Conservation (phyloP, 92 coral and sea anemone genomes). For the Palythoa heliodiscus region DNA sequence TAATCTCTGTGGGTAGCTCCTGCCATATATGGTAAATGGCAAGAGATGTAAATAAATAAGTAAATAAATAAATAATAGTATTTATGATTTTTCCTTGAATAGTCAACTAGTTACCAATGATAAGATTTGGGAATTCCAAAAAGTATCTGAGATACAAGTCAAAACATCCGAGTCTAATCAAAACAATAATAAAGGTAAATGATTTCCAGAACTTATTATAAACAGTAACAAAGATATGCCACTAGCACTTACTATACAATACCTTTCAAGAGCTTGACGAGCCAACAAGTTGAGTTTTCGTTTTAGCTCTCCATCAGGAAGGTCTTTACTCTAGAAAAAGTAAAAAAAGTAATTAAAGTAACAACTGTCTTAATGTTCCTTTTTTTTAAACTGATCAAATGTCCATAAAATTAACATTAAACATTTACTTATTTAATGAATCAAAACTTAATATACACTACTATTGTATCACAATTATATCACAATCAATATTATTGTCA, state of each 20-base stretch:
- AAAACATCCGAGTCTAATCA: no score
- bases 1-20: no score
- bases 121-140: no score
- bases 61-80: no score
- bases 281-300: slow-evolving; percentile 78
- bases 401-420: not conserved
- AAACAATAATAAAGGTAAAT: not conserved
- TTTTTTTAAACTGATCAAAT: not conserved
- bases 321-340: slow-evolving; percentile 59
- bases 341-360: not conserved
- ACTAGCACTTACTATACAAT: not conserved
- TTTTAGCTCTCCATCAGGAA: slow-evolving; percentile 77
- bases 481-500: no score
- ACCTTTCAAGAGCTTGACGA: slow-evolving; percentile 95
- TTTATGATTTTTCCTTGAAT: no score
- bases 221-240: not conserved
- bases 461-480: no score
- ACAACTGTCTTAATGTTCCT: not conserved
- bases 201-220: not conserved
- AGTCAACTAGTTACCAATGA: no score
- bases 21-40: no score
- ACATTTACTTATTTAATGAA: not conserved
- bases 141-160: no score
- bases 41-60: no score
- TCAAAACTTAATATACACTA: no score